phyloP scores from a whole-genome alignment of 2,797 vertebrate genomes.

The Siniperca undulata region DNA sequence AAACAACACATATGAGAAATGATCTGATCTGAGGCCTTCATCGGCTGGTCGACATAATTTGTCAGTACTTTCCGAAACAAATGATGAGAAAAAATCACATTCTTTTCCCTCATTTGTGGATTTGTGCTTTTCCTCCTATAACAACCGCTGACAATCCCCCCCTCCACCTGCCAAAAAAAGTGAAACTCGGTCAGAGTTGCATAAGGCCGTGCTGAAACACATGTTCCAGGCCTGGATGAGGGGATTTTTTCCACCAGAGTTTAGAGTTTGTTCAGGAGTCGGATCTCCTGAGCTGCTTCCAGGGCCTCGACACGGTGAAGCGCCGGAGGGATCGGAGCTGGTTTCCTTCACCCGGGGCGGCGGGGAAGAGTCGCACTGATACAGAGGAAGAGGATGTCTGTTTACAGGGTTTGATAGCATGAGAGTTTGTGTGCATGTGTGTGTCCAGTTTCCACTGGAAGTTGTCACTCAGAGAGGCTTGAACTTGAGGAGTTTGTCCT shows the following conservation, averaged over 20 bases:
- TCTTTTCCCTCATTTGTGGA: slow-evolving; percentile 8
- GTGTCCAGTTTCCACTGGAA: slow-evolving; percentile 50
- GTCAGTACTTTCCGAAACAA: too few relatives aligned
- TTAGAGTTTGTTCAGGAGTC: slow-evolving; percentile 56
- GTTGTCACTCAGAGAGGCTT: slow-evolving; percentile 51
- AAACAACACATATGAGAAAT: too few relatives aligned
- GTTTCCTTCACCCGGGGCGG: slow-evolving; percentile 31
- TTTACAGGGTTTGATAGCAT: slow-evolving; percentile 22
- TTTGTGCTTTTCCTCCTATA: slow-evolving; percentile 17
- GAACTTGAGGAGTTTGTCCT: slow-evolving; percentile 58
- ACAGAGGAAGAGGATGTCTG: slow-evolving; percentile 58
- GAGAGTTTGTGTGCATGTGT: slow-evolving; percentile 13
- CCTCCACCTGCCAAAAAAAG: slow-evolving; percentile 58
- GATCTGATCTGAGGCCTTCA: too few relatives aligned
- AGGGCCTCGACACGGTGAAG: not conserved
- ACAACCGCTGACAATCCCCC: slow-evolving; percentile 48
- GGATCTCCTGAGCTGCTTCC: slow-evolving; percentile 34
- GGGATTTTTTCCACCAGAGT: slow-evolving; percentile 61
- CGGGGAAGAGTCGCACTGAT: slow-evolving; percentile 33
- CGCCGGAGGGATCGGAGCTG: slow-evolving; percentile 8
- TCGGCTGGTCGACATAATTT: too few relatives aligned
- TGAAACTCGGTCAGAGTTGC: slow-evolving; percentile 43
- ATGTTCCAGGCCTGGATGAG: slow-evolving; percentile 61
- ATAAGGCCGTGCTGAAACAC: slow-evolving; percentile 53
- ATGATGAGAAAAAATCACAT: slow-evolving; percentile 19